Conservation (phyloP, 2,113 vertebrate species). For the Cyphomyrus plagiostoma region DNA sequence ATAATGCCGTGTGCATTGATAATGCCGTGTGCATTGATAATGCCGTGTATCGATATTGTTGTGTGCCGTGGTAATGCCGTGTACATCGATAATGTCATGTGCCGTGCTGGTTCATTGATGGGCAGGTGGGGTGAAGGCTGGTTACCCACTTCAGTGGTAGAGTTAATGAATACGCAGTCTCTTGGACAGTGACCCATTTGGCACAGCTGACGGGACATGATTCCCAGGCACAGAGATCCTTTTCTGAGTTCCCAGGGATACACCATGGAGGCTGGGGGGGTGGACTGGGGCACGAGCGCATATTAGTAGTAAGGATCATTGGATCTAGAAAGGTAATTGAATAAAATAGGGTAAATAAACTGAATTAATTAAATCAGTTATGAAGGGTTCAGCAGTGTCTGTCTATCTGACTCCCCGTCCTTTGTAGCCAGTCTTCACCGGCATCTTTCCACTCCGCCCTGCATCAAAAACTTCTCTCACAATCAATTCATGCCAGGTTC, state of each 20-base stretch:
- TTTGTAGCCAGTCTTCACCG: not conserved
- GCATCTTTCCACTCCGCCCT: not conserved
- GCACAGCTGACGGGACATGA: slow-evolving; percentile 26
- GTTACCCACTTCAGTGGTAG: not conserved
- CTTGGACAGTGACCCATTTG: slow-evolving; percentile 46
- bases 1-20: not conserved
- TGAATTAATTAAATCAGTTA: not conserved
- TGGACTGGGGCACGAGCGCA: not conserved
- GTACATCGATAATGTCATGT: not conserved
- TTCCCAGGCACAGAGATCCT: slow-evolving; percentile 9
- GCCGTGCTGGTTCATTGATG: not conserved
- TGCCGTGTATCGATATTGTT: too few relatives aligned
- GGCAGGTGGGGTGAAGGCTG: not conserved
- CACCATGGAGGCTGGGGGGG: not conserved
- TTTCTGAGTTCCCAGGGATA: slow-evolving; percentile 14
- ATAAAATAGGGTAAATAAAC: not conserved
- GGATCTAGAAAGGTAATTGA: not conserved
- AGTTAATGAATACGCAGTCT: not conserved
- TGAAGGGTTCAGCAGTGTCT: not conserved
- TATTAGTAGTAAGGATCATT: not conserved
- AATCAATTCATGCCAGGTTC: not conserved
- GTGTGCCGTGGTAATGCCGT: too few relatives aligned
- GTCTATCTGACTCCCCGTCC: not conserved
- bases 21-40: not conserved
- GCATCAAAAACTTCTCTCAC: not conserved